A percentile compares a stretch with the other conserved stretches of the same genome.
phyloP scores from a whole-genome alignment of 2,797 vertebrate genomes.

The Xyrichtys novacula region DNA sequence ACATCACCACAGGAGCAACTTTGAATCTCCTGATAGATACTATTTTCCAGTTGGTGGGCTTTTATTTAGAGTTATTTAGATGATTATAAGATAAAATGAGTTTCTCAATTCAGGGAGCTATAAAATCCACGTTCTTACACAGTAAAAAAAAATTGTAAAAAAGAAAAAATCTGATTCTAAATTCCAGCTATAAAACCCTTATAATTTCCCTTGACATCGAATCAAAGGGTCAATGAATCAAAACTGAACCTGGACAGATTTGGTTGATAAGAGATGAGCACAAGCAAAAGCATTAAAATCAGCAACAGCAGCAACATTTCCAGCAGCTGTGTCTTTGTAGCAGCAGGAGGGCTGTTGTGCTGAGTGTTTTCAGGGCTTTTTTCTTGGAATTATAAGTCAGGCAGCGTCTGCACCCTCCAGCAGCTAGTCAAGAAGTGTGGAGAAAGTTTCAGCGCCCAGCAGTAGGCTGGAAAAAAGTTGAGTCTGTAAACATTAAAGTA shows the following conservation, averaged over 20 bases:
- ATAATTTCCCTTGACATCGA: neutral
- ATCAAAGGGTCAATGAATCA: constrained; percentile 1
- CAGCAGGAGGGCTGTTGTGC: constrained; percentile 30
- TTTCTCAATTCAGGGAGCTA: too few species aligned
- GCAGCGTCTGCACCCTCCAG: constrained; percentile 41
- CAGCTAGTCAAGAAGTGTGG: constrained; percentile 17
- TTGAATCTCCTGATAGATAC: too few species aligned
- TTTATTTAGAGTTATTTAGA: too few species aligned
- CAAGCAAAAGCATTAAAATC: neutral
- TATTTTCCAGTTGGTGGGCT: too few species aligned
- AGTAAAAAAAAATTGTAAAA: too few species aligned
- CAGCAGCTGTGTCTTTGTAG: constrained; percentile 25
- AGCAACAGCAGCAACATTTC: constrained; percentile 22
- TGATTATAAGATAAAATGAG: too few species aligned
- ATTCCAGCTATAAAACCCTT: neutral
- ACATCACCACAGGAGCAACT: too few species aligned
- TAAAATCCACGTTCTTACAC: too few species aligned
- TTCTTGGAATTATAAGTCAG: constrained; percentile 38
- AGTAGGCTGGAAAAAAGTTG: constrained; percentile 7
- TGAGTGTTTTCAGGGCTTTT: constrained; percentile 8
- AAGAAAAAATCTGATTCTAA: neutral
- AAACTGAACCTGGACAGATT: neutral
- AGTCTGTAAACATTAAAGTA: constrained; percentile 17
- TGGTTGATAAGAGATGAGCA: neutral
- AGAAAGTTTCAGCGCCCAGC: constrained; percentile 23